These are phyloP conservation scores for Hippocampus kuda DNA, from an alignment of 2,797 vertebrate genomes.

Conservation along the genomic window DNA sequence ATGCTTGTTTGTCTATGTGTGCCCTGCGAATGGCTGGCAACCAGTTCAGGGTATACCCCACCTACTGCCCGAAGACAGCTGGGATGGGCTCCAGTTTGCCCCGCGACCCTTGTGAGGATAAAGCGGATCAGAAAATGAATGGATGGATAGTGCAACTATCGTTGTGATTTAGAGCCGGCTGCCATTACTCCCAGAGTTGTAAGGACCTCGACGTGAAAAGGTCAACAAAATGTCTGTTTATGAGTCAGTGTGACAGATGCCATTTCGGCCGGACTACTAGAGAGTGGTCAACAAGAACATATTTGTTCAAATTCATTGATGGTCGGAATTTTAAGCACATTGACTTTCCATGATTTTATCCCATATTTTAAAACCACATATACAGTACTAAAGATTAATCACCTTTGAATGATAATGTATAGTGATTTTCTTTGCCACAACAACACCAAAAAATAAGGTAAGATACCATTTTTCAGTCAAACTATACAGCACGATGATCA, in stretches of 20 bases:
- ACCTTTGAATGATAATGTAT: neutral
- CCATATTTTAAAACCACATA: neutral
- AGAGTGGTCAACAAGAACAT: neutral
- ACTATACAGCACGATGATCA: neutral
- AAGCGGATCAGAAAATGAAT: too few relatives aligned
- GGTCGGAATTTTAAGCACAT: neutral
- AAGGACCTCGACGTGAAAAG: constrained; percentile 33
- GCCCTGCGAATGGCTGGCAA: too few relatives aligned
- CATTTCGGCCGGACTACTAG: constrained; percentile 30
- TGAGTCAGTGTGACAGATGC: constrained; percentile 41
- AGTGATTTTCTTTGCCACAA: neutral
- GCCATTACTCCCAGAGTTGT: constrained; percentile 38
- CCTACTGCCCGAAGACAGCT: too few relatives aligned
- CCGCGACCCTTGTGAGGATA: too few relatives aligned
- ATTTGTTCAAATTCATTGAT: constrained; percentile 7
- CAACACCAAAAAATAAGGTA: neutral
- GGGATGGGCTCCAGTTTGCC: too few relatives aligned
- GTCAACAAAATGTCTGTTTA: constrained; percentile 51
- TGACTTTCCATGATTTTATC: neutral
- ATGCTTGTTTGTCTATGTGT: too few relatives aligned
- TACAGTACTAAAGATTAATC: neutral
- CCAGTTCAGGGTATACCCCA: too few relatives aligned
- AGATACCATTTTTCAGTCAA: neutral
- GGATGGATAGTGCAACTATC: constrained; percentile 1
- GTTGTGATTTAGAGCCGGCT: constrained; percentile 36